These are phyloP conservation scores for Bovichtus variegatus DNA, from an alignment of 2,797 vertebrate genomes.

Conservation along the genomic window DNA sequence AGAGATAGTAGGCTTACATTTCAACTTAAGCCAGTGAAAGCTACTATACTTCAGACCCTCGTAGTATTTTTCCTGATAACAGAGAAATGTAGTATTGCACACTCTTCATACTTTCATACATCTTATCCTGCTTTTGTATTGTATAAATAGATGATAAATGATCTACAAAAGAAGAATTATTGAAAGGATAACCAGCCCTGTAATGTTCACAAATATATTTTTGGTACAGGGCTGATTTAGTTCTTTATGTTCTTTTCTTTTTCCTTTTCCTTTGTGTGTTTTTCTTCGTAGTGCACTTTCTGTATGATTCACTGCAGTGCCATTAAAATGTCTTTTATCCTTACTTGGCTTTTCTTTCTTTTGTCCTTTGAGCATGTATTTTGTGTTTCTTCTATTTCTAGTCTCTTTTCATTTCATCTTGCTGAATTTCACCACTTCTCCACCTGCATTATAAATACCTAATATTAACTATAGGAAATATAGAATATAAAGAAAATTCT, in stretches of 20 bases:
- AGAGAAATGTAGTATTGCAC: slow-evolving; percentile 14
- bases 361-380: slow-evolving; percentile 72
- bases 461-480: too few relatives aligned
- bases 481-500: background rate
- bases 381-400: slow-evolving; percentile 47
- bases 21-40: slow-evolving; percentile 61
- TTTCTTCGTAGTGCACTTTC: slow-evolving; percentile 86
- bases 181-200: slow-evolving; percentile 42
- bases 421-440: slow-evolving; percentile 19
- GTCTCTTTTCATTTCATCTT: slow-evolving; percentile 26
- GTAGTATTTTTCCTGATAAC: slow-evolving; percentile 31
- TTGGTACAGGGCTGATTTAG: slow-evolving; percentile 72
- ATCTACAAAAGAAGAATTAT: slow-evolving; percentile 25
- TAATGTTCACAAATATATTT: slow-evolving; percentile 66
- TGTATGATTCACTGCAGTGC: slow-evolving; percentile 89
- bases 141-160: slow-evolving; percentile 38
- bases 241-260: slow-evolving; percentile 72
- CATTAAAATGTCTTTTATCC: slow-evolving; percentile 92
- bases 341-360: slow-evolving; percentile 80
- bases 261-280: slow-evolving; percentile 80
- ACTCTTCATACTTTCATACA: slow-evolving; percentile 33
- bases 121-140: slow-evolving; percentile 56
- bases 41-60: slow-evolving; percentile 25
- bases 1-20: slow-evolving; percentile 70
- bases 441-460: slow-evolving; percentile 19